Evolutionary conservation across 2,113 vertebrate genomes (phyloP).

Genomic region (Gnathonemus longibarbis): DNA sequence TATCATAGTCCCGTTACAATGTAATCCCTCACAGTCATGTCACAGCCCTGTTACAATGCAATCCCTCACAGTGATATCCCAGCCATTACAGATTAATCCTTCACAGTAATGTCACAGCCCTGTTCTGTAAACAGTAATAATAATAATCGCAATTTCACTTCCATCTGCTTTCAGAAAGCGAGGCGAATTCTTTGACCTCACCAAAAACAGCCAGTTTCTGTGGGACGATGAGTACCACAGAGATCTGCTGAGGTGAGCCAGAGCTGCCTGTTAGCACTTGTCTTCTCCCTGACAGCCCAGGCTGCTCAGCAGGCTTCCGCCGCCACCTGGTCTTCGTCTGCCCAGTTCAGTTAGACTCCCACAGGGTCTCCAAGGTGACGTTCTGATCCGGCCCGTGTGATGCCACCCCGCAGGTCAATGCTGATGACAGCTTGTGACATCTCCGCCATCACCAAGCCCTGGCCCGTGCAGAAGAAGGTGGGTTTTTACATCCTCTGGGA

Average conservation of each 20-base stretch:
- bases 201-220: slow-evolving; percentile 81
- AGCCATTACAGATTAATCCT: not conserved
- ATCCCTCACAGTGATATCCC: not conserved
- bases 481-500: slow-evolving; percentile 3
- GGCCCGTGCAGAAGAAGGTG: slow-evolving; percentile 95
- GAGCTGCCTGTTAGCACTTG: not conserved
- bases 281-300: not conserved
- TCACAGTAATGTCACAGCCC: not conserved
- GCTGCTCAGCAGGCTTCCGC: not conserved
- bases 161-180: slow-evolving; percentile 51
- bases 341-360: not conserved
- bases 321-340: not conserved
- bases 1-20: not conserved
- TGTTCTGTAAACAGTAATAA: not conserved
- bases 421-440: slow-evolving; percentile 98
- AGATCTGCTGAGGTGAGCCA: slow-evolving; percentile 77
- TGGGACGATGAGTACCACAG: slow-evolving; percentile 82
- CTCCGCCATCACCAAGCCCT: slow-evolving; percentile 97
- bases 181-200: slow-evolving; percentile 90
- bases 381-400: not conserved
- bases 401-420: slow-evolving; percentile 75
- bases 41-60: not conserved
- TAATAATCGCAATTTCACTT: not conserved
- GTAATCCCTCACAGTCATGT: not conserved
- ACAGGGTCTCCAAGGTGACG: not conserved